Evolutionary conservation across 2,888 invertebrate species (phyloP).

Genomic region (Lumbricus terrestris): DNA sequence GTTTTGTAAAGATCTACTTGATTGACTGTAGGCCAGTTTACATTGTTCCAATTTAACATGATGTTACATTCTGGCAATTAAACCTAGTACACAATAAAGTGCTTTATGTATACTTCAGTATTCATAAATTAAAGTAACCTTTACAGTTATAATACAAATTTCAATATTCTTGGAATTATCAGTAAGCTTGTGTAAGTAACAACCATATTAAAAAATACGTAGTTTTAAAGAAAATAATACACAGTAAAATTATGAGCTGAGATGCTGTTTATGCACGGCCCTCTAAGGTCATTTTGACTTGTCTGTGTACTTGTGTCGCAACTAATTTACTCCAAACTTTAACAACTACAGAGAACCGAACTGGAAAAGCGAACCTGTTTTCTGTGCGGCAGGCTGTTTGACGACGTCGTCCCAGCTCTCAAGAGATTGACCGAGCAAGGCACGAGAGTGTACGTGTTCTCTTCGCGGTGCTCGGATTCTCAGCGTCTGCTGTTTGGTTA

Average conservation of each 20-base stretch:
- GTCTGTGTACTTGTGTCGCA: neutral
- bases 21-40: no score
- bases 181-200: neutral
- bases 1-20: no score
- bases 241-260: neutral
- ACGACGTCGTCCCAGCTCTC: constrained; percentile 77
- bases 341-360: constrained; percentile 15
- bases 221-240: neutral
- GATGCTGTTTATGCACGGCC: constrained; percentile 16
- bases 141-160: neutral
- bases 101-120: neutral
- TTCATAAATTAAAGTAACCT: neutral
- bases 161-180: neutral
- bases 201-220: neutral
- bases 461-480: constrained; percentile 87
- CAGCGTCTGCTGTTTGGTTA: constrained; percentile 82
- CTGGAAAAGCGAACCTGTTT: constrained; percentile 16
- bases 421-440: constrained; percentile 72
- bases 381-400: constrained; percentile 71
- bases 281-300: neutral
- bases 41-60: no score
- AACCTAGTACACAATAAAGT: neutral
- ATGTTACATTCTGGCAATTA: neutral
- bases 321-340: constrained; percentile 4
- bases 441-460: constrained; percentile 67